Percentiles rank a stretch among this genome's conserved stretches.
Evolutionary conservation across 2,888 invertebrate genomes (phyloP).

Genomic region (Pinctada fucata): DNA sequence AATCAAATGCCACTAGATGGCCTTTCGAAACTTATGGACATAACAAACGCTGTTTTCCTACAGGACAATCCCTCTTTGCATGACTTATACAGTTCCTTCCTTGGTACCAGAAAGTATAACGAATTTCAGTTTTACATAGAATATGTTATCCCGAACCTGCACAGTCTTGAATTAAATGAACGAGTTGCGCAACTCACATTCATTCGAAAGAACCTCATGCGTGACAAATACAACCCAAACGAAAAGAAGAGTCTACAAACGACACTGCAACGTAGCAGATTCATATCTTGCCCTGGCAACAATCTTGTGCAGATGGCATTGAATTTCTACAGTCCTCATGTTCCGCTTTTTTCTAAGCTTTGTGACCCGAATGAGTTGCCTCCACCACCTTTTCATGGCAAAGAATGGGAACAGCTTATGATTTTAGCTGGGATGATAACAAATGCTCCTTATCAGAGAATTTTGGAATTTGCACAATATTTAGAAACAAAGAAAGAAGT

Average conservation of each 20-base stretch:
- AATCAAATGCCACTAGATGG: background rate
- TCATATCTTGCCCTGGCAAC: background rate
- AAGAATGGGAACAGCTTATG: conserved; percentile 26
- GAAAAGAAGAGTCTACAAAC: background rate
- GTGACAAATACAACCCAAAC: background rate
- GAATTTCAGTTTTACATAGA: conserved; percentile 4
- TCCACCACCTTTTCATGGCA: conserved; percentile 13
- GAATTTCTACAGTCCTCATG: conserved; percentile 25
- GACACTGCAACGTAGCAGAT: background rate
- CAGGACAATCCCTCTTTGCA: background rate
- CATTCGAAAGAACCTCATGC: background rate
- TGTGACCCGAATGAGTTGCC: conserved; percentile 17
- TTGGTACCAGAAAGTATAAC: background rate
- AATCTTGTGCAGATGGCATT: conserved; percentile 1
- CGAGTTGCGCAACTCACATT: conserved; percentile 11
- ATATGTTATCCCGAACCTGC: conserved; percentile 3
- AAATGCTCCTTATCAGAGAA: background rate
- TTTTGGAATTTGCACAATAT: conserved; percentile 15
- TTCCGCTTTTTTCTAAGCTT: background rate
- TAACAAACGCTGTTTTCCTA: background rate
- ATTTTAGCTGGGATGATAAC: conserved; percentile 12
- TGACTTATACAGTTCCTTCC: background rate
- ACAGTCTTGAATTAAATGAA: background rate
- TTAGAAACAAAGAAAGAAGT: background rate
- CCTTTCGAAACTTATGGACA: background rate